Percentiles rank a stretch among this genome's conserved stretches.
Evolutionary conservation across 2,888 invertebrate genomes (phyloP).

Genomic region (Artemia sp.): DNA sequence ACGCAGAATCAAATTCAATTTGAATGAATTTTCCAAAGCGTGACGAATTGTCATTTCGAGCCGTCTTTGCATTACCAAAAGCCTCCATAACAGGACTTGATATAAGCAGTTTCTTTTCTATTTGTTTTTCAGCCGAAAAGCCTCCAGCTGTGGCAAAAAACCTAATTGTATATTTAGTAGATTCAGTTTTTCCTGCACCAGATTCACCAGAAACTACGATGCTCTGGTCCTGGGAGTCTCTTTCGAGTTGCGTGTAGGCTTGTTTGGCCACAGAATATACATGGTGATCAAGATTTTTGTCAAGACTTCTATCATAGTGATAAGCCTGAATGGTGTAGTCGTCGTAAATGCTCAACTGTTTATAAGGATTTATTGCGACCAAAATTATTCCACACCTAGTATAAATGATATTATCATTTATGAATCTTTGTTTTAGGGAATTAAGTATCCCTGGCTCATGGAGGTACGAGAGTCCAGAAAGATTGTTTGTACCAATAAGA

Average conservation of each 20-base stretch:
- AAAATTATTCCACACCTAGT: slow-evolving; percentile 97
- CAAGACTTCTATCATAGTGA: slow-evolving; percentile 63
- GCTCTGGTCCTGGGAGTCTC: slow-evolving; percentile 30
- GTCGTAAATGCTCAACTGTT: slow-evolving; percentile 82
- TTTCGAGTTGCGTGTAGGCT: slow-evolving; percentile 83
- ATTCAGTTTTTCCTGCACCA: too few species aligned
- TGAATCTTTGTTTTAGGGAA: slow-evolving; percentile 82
- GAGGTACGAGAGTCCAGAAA: slow-evolving; percentile 86
- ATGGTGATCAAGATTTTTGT: slow-evolving; percentile 85
- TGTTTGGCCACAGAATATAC: slow-evolving; percentile 97
- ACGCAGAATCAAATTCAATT: slow-evolving; percentile 66
- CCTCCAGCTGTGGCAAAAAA: too few species aligned
- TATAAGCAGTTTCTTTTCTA: not conserved
- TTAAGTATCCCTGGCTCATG: slow-evolving; percentile 94
- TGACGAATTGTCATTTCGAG: slow-evolving; percentile 92
- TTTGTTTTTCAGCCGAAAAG: too few species aligned
- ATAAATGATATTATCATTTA: slow-evolving; percentile 80
- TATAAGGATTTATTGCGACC: slow-evolving; percentile 95
- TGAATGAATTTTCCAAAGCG: slow-evolving; percentile 85
- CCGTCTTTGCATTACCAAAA: slow-evolving; percentile 95
- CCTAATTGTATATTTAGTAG: too few species aligned
- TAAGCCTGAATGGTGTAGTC: slow-evolving; percentile 88
- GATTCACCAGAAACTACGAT: too few species aligned
- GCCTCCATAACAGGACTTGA: slow-evolving; percentile 40
- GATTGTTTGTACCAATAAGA: slow-evolving; percentile 88